Base-by-base conservation (phyloP, 2,113 vertebrate species). In the Trochalopteron elliotii region DNA sequence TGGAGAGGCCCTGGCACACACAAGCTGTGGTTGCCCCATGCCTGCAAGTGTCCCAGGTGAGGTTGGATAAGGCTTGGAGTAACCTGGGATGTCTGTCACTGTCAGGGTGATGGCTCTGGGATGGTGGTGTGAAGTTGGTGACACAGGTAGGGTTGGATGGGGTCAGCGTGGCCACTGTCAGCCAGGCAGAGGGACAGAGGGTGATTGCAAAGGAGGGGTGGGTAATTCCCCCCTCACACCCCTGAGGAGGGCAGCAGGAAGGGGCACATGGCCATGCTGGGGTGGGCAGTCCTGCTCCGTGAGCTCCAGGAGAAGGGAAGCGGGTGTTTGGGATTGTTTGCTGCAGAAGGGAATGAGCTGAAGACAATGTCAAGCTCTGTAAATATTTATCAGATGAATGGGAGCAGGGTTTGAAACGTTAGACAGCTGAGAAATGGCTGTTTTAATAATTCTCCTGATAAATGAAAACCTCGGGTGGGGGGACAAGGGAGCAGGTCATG, bases 331-430 rank as follows among this genome's bases (percentile, higher is more conserved):
- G 96, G 90, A 96, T 93, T 97, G 97, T 97, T 98, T 98, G 97
- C 96, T 40, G 70, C 94, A 97, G 63, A 65, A 97, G 96, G 84
- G 97, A 98, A 97, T 56, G 94, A 96, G 93, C 96, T 96, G 97
- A 97, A 98, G 97, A 98, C 97, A 94, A 96, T 97, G 98, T 98
- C 97, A 97, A 94, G 96, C 97, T 98, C 96, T 78, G 93, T 98
- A 98, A 98, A 98, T 98, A 98, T 98, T 98, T 98, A 98, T 94
- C 95, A 94, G 69, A 93, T 96, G 97, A 97, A 97, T 97, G 97
- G 97, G 97, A 97, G 97, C 96, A 96, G 95, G 95, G 96, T 96
- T 97, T 97, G 98, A 97, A 98, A 97, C 53, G 28, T 97, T 97
- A 97, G 97, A 97, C 97, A 97, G 97, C 96, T 97, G 97, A 98